Conservation (phyloP, 2,113 vertebrate species). For the Oncorhynchus clarkii region DNA sequence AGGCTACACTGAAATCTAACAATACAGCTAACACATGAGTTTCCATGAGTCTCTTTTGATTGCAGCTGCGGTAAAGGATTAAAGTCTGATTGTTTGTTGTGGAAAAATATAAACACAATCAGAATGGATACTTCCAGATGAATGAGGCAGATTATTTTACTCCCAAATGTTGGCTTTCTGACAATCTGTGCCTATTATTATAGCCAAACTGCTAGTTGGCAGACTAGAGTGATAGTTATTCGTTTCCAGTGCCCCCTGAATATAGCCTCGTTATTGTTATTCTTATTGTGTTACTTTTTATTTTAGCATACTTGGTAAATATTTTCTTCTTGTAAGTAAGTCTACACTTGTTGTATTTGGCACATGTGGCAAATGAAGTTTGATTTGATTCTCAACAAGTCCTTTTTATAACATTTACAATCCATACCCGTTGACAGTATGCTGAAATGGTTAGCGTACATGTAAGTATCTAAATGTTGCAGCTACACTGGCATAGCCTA, state of each 20-base stretch:
- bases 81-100: slow-evolving; percentile 8
- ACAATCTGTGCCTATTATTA: slow-evolving; percentile 7
- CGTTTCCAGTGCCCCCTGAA: too few relatives aligned
- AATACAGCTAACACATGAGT: not conserved
- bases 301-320: too few relatives aligned
- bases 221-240: not conserved
- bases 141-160: slow-evolving; percentile 31
- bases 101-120: slow-evolving; percentile 16
- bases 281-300: too few relatives aligned
- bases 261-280: too few relatives aligned
- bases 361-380: too few relatives aligned
- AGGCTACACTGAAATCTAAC: too few relatives aligned
- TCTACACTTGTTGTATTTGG: too few relatives aligned
- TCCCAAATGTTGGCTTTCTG: slow-evolving; percentile 15
- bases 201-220: not conserved
- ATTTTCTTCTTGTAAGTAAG: too few relatives aligned
- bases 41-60: slow-evolving; percentile 22
- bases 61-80: slow-evolving; percentile 6
- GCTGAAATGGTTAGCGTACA: not conserved
- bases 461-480: too few relatives aligned
- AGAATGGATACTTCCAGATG: slow-evolving; percentile 16
- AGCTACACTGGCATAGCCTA: too few relatives aligned
- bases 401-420: not conserved
- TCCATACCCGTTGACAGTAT: not conserved
- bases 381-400: not conserved